Evolutionary conservation across 1,140 invertebrate species (phyloP).

Genomic region (Aphidius gifuensis): DNA sequence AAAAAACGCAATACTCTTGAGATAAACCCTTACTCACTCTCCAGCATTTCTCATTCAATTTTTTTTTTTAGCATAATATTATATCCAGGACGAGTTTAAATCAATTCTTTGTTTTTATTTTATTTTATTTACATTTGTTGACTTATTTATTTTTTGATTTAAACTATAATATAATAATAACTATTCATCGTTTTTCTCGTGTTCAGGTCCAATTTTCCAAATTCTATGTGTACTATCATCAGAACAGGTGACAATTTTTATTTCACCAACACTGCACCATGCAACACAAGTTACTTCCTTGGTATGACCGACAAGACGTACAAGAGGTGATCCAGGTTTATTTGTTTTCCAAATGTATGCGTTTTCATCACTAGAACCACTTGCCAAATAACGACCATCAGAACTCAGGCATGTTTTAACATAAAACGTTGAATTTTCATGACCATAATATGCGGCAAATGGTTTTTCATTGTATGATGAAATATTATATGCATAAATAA

Average conservation of each 20-base stretch:
- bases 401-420: constrained; percentile 77
- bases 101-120: too few species aligned
- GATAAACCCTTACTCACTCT: constrained; percentile 6
- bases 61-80: not conserved
- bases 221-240: constrained; percentile 76
- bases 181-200: constrained; percentile 49
- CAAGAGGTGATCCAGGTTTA: constrained; percentile 62
- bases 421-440: constrained; percentile 77
- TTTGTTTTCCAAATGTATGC: constrained; percentile 81
- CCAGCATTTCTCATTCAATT: not conserved
- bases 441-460: constrained; percentile 58
- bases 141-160: too few species aligned
- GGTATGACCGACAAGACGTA: constrained; percentile 69
- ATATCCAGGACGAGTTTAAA: too few species aligned
- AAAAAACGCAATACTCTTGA: constrained; percentile 40
- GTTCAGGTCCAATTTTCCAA: constrained; percentile 66
- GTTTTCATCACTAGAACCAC: constrained; percentile 78
- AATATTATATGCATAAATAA: constrained; percentile 81
- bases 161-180: too few species aligned
- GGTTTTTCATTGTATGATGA: constrained; percentile 68
- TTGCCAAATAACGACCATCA: constrained; percentile 75
- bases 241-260: constrained; percentile 72
- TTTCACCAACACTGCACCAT: constrained; percentile 62
- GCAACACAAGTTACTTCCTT: constrained; percentile 82
- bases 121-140: too few species aligned